These are phyloP conservation scores for Tetranychus cinnabarinus DNA, from an alignment of 1,140 invertebrate genomes.

Conservation along the genomic window DNA sequence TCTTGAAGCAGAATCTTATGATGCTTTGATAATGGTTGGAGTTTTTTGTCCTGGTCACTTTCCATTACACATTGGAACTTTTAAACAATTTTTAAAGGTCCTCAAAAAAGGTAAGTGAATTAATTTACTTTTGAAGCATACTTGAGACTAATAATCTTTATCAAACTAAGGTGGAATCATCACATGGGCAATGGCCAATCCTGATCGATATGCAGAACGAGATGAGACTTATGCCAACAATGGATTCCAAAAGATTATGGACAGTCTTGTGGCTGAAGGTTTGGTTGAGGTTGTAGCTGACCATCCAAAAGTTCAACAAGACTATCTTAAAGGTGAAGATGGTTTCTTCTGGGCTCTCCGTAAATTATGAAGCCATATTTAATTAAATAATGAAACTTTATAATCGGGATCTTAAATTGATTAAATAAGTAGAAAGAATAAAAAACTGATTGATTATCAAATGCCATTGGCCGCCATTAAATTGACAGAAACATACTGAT, in stretches of 20 bases:
- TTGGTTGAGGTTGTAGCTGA: not conserved
- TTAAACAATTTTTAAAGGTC: slow-evolving; percentile 9
- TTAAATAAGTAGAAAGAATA: no score
- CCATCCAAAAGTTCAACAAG: not conserved
- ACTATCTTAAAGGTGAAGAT: not conserved
- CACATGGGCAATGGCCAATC: not conserved
- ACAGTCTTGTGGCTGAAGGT: not conserved
- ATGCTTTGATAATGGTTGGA: slow-evolving; percentile 11
- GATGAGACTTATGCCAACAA: not conserved
- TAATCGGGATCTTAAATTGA: no score
- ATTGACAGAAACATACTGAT: no score
- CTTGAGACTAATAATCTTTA: not conserved
- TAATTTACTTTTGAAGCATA: not conserved
- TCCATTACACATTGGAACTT: slow-evolving; percentile 7
- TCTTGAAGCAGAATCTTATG: slow-evolving; percentile 10
- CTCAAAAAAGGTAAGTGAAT: slow-evolving; percentile 10
- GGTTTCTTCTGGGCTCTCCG: not conserved
- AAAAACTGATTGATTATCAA: no score
- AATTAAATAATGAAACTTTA: no score
- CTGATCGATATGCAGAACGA: not conserved
- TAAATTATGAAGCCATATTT: not conserved
- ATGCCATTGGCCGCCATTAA: no score
- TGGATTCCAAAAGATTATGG: not conserved
- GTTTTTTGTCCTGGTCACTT: slow-evolving; percentile 12
- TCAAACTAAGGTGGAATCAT: not conserved